phyloP scores from a whole-genome alignment of 2,888 invertebrate genomes.

The Oscheius onirici region DNA sequence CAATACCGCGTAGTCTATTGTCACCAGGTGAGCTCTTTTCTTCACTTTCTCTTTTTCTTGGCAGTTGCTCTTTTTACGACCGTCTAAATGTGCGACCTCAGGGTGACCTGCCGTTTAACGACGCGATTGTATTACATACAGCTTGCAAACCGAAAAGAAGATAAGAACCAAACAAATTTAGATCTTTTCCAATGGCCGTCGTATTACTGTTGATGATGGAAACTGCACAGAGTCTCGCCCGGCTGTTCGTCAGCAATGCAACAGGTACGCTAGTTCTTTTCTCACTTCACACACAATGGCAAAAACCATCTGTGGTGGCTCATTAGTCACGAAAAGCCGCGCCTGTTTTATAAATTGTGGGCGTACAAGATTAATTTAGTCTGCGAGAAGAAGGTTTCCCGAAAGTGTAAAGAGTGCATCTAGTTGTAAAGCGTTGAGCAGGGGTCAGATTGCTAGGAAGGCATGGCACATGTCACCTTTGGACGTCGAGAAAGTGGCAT shows the following conservation, averaged over 20 bases:
- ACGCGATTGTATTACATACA: background rate
- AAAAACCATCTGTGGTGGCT: constrained; percentile 9
- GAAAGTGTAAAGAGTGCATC: constrained; percentile 31
- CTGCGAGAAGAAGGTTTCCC: constrained; percentile 21
- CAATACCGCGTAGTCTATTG: constrained; percentile 79
- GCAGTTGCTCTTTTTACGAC: constrained; percentile 30
- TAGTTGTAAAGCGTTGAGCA: constrained; percentile 28
- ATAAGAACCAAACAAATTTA: constrained; percentile 42
- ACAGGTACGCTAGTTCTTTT: constrained; percentile 73
- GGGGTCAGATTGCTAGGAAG: constrained; percentile 23
- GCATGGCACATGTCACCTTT: constrained; percentile 11
- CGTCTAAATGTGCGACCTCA: constrained; percentile 19
- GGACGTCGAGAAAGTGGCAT: background rate
- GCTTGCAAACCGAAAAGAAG: background rate
- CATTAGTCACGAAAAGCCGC: background rate
- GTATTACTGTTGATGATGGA: constrained; percentile 81
- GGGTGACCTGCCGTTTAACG: constrained; percentile 20
- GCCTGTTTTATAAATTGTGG: constrained; percentile 25
- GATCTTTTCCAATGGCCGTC: constrained; percentile 80
- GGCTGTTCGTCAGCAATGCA: constrained; percentile 77
- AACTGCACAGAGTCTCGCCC: constrained; percentile 78
- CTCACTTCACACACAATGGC: background rate
- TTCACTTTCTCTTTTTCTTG: background rate
- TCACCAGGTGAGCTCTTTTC: constrained; percentile 73
- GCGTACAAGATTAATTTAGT: constrained; percentile 32